phyloP scores from a whole-genome alignment of 2,113 vertebrate genomes.

The Poeciliopsis prolifica region DNA sequence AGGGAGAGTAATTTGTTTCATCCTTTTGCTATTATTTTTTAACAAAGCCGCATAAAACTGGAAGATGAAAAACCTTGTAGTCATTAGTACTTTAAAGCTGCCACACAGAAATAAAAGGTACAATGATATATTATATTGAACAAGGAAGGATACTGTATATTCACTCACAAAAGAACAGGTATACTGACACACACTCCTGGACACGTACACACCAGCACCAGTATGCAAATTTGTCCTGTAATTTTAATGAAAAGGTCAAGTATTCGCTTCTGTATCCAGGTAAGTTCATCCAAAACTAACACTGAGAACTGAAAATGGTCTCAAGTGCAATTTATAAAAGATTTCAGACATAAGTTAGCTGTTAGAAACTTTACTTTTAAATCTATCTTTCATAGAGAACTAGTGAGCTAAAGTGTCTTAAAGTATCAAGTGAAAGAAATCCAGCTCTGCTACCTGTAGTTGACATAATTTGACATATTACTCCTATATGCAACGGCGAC shows the following conservation, averaged over 20 bases:
- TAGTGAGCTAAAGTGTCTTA: slow-evolving; percentile 28
- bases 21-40: background rate
- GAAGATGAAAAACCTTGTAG: slow-evolving; percentile 22
- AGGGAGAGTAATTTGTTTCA: background rate
- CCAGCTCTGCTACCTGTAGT: slow-evolving; percentile 28
- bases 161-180: background rate
- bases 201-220: background rate
- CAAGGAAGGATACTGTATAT: slow-evolving; percentile 23
- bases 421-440: slow-evolving; percentile 63
- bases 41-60: slow-evolving; percentile 16
- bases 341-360: slow-evolving; percentile 39
- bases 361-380: slow-evolving; percentile 54
- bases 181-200: background rate
- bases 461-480: slow-evolving; percentile 27
- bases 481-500: too few relatives aligned
- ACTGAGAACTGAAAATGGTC: slow-evolving; percentile 42
- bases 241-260: slow-evolving; percentile 56
- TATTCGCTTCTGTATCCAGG: slow-evolving; percentile 23
- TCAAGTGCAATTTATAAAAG: slow-evolving; percentile 33
- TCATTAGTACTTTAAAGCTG: slow-evolving; percentile 20
- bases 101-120: slow-evolving; percentile 30
- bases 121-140: slow-evolving; percentile 23
- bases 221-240: background rate
- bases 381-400: slow-evolving; percentile 48
- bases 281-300: slow-evolving; percentile 21